Conservation (phyloP, 2,888 invertebrate species). For the Phortica okadai region DNA sequence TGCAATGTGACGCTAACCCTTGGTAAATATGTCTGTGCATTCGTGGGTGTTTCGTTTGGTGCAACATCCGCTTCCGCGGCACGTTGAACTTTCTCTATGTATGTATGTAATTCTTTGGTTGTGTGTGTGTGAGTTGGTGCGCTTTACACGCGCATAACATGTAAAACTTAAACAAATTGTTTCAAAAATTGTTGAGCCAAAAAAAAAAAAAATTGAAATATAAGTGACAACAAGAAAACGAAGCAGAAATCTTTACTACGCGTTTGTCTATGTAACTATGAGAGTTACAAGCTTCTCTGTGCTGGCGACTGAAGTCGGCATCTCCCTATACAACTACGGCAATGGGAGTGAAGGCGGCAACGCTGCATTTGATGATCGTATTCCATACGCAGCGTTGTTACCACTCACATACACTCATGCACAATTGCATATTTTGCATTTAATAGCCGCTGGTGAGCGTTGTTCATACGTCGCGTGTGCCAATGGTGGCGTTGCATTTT, state of each 20-base stretch:
- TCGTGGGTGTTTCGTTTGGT: not conserved
- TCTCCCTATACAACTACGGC: too few species aligned
- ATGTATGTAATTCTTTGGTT: not conserved
- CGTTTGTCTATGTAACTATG: conserved; percentile 7
- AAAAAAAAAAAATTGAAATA: not conserved
- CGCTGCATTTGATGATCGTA: too few species aligned
- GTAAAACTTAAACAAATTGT: conserved; percentile 40
- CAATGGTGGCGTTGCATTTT: not conserved
- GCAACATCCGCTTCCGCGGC: conserved; percentile 24
- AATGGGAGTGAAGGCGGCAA: too few species aligned
- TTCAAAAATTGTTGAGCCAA: conserved; percentile 2
- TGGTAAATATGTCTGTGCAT: not conserved
- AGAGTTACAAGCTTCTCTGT: not conserved
- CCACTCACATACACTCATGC: not conserved
- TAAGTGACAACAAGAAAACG: not conserved
- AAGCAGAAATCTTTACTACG: conserved; percentile 8
- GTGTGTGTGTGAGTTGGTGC: not conserved
- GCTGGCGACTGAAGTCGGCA: too few species aligned
- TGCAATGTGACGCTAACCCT: not conserved
- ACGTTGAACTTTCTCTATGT: not conserved
- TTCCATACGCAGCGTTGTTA: not conserved
- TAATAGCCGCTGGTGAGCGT: conserved; percentile 6
- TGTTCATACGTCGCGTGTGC: conserved; percentile 12
- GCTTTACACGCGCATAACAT: conserved; percentile 15
- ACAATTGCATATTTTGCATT: not conserved